phyloP scores from a whole-genome alignment of 1,140 invertebrate genomes.

The Trichonephila inaurata region DNA sequence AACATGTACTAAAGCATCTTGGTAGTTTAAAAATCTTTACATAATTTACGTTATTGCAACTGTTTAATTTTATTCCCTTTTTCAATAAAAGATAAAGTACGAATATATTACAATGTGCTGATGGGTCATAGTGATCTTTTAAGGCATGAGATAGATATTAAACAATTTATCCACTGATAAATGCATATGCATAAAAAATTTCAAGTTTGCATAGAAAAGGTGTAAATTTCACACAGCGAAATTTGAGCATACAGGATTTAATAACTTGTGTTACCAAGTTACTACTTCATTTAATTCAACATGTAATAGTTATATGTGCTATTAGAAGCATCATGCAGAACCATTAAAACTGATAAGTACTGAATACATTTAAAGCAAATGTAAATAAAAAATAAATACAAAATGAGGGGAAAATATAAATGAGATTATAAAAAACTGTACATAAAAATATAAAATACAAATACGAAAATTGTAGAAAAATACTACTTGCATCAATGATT shows the following conservation, averaged over 20 bases:
- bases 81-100: background rate
- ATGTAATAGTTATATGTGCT: background rate
- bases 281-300: background rate
- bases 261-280: background rate
- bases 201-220: background rate
- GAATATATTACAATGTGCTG: conserved; percentile 1
- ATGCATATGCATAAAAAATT: background rate
- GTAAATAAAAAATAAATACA: background rate
- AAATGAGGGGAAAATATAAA: background rate
- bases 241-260: background rate
- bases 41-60: too few species aligned
- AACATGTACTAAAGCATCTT: too few species aligned
- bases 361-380: background rate
- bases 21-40: too few species aligned
- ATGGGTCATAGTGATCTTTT: background rate
- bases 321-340: background rate
- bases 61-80: too few species aligned
- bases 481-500: background rate
- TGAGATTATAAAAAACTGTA: background rate
- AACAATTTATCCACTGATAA: background rate
- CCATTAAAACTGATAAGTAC: background rate
- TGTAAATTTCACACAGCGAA: background rate
- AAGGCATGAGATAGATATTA: background rate
- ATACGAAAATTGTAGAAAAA: background rate
- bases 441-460: background rate